Evolutionary conservation across 2,888 invertebrate genomes (phyloP).

Genomic region (Mesochorus sp.): DNA sequence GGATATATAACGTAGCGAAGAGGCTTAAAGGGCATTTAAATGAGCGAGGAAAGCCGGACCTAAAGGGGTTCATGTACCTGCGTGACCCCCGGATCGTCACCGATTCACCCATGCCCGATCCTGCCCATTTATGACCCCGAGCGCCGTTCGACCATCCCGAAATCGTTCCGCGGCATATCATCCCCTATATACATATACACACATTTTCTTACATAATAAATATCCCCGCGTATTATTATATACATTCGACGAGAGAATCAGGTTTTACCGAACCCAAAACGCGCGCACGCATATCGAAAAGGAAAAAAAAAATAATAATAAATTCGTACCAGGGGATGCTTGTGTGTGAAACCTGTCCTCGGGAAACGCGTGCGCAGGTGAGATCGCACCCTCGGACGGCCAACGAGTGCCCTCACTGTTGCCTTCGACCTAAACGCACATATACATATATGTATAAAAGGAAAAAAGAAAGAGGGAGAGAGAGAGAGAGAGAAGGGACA

Average conservation of each 20-base stretch:
- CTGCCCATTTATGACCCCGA: slow-evolving; percentile 69
- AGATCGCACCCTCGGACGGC: slow-evolving; percentile 54
- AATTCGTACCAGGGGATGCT: too few species aligned
- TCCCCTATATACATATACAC: slow-evolving; percentile 34
- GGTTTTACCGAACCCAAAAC: background rate
- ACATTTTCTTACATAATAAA: too few species aligned
- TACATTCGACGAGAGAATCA: background rate
- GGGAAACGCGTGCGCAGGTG: slow-evolving; percentile 63
- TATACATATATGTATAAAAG: background rate
- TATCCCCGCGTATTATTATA: too few species aligned
- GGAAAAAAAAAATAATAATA: too few species aligned
- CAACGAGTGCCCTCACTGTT: too few species aligned
- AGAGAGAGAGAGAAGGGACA: too few species aligned
- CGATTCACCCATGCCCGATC: slow-evolving; percentile 68
- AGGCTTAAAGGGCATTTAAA: slow-evolving; percentile 75
- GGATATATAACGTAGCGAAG: slow-evolving; percentile 1
- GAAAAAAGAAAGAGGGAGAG: too few species aligned
- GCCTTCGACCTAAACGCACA: too few species aligned
- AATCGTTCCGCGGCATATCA: slow-evolving; percentile 26
- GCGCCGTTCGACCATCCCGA: too few species aligned
- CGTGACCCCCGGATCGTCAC: slow-evolving; percentile 72
- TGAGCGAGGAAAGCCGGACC: slow-evolving; percentile 63
- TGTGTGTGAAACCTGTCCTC: slow-evolving; percentile 43
- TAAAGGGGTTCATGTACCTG: slow-evolving; percentile 80
- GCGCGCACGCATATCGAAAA: too few species aligned